Evolutionary conservation across 1,140 invertebrate species (phyloP), one percentile per base, ranked within the genome.

Genomic region (Camponotus vicinus): DNA sequence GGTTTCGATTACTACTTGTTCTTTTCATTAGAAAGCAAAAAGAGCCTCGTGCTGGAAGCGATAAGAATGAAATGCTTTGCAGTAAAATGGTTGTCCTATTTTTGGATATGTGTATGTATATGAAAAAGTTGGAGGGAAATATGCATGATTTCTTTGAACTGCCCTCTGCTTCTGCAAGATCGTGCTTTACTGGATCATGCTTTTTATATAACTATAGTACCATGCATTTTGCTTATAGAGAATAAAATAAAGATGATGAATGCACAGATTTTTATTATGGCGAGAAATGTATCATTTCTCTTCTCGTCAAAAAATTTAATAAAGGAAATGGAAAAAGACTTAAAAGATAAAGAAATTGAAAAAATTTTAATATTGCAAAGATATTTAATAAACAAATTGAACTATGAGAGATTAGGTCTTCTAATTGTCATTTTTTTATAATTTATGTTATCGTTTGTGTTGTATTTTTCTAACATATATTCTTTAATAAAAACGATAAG

Each of bases 11-110:
- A 55, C 49, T 37, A 80, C 66, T 80, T 70, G 66, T 66, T 40
- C 78, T 80, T 80, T 80, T 80, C 64, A 80, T 70, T 80, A 80
- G 45, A 37, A 59, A 80, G 52, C 11, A 59, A 57, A 79, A 69
- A 42, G 76, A 70, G 34, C 1, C 37, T 70, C 76, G 76, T 79
- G 76, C 63, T 55, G 7, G 21, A 27, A 80, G 52, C 66, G 78
- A 80, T 80, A 80, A 80, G 49, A 70, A 15, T 8, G 11, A 80
- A 80, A 34, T 57, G 34, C 8, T 34, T 42, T 34, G 34, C 21
- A 70, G 78, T 8, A 42, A 78, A 66, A 70, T 80, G 15, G 42
- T 27, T 49, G 64, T 57, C 21, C 37, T 79, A 67, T 79, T 67
- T 79, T 40, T 55, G 3, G 6, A 27, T 77, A 18, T 49, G 7